Base-by-base conservation (phyloP, 2,888 invertebrate genomes). In the Polyommatus iphigenia region DNA sequence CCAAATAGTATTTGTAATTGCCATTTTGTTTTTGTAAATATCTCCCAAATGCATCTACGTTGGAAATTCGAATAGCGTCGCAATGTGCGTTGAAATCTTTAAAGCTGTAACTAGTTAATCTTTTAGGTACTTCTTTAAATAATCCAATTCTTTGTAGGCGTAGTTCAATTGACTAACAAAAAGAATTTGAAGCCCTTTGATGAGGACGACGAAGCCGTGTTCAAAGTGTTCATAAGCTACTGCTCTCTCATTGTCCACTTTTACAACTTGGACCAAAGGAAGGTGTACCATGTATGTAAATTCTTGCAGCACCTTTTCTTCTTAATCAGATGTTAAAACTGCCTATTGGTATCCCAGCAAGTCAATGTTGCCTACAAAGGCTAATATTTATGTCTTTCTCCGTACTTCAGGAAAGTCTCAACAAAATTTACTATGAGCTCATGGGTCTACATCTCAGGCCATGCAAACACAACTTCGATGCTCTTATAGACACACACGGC, bases 101-200 rank as follows among this genome's bases (percentile, higher is more conserved):
- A 54, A 54, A 18, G 54, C 54, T 41, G 1, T 41, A 41, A 18
- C 0, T 54, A 54, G 18, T 18, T 18, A 18, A 54, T 54, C 3
- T n/a, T 59, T 10, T 46, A 13, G 46, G 6, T n/a, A 8, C 41
- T 24, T 10, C 24, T 24, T 62, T 62, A 62, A 62, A 20, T 6
- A 29, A 29, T 13, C 0, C 2, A 13, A 46, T 20, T n/a, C 10
- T 20, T 50, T 20, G 18, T 84, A 95, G 95, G 95, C 76, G 93
- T 95, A 0, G 94, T 96, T 0, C 95, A 95, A 85, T 86, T 96
- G 6, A 91, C 94, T 0, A 96, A 96, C 85, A 96, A 96, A 85
- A 87, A 82, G 8, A 87, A 90, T 84, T 83, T 89, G 73, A 78
- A 88, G 83, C 85, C 93, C 3, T 96, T 96, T 83, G 89, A 90